Base-by-base conservation (phyloP, 2,888 invertebrate species). In the Brachynemurus nebulosus region DNA sequence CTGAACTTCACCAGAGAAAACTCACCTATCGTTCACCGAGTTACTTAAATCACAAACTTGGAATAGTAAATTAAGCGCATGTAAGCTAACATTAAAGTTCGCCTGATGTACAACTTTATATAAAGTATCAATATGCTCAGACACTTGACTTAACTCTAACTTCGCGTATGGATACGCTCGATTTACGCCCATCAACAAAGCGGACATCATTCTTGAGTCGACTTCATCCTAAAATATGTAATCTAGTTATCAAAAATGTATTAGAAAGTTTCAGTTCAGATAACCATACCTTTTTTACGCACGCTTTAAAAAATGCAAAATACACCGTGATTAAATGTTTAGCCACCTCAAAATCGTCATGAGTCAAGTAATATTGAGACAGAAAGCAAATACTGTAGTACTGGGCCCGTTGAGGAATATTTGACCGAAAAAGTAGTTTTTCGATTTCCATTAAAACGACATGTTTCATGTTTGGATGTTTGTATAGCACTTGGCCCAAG, bases 321-420 rank as follows among this genome's bases (percentile, higher is more conserved):
- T 97, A 98, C 40, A 97, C 83, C 50, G 82, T 74, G 36, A 98
- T 85, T 23, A 98, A 68, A 53, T 78, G 82, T 52, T 79, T 78
- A 0, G 96, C 91, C 12, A 93, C 72, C 39, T 77, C 72, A 3
- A 69, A 67, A 51, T 89, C 85, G 3, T 82, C 78, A 44, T 77
- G 75, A 5, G 75, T 76, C 30, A 92, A 67, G 48, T 78, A 75
- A 59, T 93, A 84, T 62, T 91, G 89, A 38, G 86, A 82, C 23
- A 98, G 68, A 60, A 92, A 89, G 59, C 96, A 95, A 4, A 97
- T 72, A 0, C 88, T 85, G 63, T 95, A 96, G 60, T 91, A 93
- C 61, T 96, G 95, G 0, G 95, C 88, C 34, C 83, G 76, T 2
- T 76, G 69, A 0, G 84, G 76, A 42, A 97, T 78, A 59, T 97